Evolutionary conservation across 2,113 vertebrate genomes (phyloP).

Genomic region (Chauna torquata): DNA sequence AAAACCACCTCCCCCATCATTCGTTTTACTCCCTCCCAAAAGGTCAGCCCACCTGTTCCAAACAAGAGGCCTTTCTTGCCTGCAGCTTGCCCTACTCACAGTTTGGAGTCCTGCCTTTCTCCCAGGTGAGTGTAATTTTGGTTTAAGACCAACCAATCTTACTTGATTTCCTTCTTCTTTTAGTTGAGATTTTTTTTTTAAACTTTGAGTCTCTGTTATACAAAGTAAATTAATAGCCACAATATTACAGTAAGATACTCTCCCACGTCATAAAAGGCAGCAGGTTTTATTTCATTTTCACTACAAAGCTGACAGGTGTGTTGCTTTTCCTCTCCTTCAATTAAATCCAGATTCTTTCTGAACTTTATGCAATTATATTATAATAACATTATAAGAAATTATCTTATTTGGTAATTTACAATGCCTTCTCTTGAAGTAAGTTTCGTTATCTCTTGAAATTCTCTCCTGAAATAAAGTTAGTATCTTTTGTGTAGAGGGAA

Average conservation of each 20-base stretch:
- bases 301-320: neutral
- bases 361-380: neutral
- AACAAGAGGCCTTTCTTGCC: neutral
- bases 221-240: slow-evolving; percentile 12
- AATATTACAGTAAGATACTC: neutral
- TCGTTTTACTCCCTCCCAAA: neutral
- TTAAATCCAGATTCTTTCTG: neutral
- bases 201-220: neutral
- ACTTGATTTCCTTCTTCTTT: neutral
- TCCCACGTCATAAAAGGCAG: neutral
- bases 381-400: neutral
- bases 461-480: neutral
- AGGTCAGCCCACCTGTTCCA: neutral
- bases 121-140: neutral
- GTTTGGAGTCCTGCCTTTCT: neutral
- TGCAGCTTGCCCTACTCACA: neutral
- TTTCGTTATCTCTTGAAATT: neutral
- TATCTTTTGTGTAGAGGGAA: neutral
- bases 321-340: slow-evolving; percentile 16
- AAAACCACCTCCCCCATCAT: neutral
- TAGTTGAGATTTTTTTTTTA: neutral
- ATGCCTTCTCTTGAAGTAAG: neutral
- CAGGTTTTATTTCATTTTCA: slow-evolving; percentile 38
- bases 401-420: neutral
- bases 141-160: neutral